Evolutionary conservation across 2,888 invertebrate species (phyloP), one percentile per base, ranked within the genome.

Genomic region (Thelaira solivaga): DNA sequence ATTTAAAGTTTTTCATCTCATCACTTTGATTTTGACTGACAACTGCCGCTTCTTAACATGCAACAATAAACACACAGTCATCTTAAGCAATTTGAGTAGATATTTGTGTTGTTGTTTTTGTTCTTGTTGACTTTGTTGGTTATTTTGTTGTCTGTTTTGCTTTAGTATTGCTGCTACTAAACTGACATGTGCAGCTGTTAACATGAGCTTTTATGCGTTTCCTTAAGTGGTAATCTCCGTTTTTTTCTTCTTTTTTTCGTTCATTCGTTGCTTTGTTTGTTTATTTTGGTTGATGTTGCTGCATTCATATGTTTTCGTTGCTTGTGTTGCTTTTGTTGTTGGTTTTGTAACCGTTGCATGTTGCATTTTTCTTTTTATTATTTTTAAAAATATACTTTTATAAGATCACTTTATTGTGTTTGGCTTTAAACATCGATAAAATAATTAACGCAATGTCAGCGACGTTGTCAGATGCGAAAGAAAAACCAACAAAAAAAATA

Each of bases 1-100:
- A n/a, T 16, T 64, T 29, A 41, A 2, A 31, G 53, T 36, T 75
- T 61, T 75, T 62, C 61, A 75, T 67, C 71, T 72, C 65, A 72
- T 83, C 84, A 85, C 83, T 86, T 85, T 86, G 86, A 86, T 83
- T 85, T 86, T 86, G 87, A 85, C 86, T 83, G 87, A 86, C 85
- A 86, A 85, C 84, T 84, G 85, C 83, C 85, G 86, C 83, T 82
- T 83, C 65, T 62, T 64, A 62, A 67, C 62, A 62, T 77, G 72
- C 72, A 72, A 55, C 77, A 77, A 18, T 39, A 61, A 65, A 61
- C 59, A 55, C 65, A 39, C 22, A 67, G 53, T 59, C 65, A 76
- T 61, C 26, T 31, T 22, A 45, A 71, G n/a, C 51, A 67, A 62
- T 64, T 62, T 62, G 29, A 55, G 47, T 39, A 24, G 39, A 59